Conservation (phyloP, 1,140 invertebrate genomes). For the Papilio polyxenes region DNA sequence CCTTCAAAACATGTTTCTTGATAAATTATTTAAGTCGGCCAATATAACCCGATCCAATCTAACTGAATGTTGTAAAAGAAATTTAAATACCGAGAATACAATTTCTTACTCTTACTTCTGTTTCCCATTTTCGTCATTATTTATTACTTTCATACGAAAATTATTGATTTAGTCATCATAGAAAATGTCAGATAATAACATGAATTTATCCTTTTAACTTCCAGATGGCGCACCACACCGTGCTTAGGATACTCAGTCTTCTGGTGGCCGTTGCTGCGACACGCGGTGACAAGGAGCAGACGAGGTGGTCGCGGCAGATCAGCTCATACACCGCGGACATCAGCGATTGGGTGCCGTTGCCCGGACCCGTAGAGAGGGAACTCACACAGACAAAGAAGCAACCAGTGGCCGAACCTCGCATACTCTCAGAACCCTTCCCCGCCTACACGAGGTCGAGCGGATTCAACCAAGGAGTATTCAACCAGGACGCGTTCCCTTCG, state of each 20-base stretch:
- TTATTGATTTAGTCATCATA: background rate
- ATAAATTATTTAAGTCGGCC: constrained; percentile 15
- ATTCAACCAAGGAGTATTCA: constrained; percentile 62
- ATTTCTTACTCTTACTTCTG: background rate
- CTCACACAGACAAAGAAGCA: constrained; percentile 66
- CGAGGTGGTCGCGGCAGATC: constrained; percentile 79
- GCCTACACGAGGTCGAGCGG: constrained; percentile 67
- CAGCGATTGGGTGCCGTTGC: constrained; percentile 73
- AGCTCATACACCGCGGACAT: constrained; percentile 74
- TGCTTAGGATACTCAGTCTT: constrained; percentile 62
- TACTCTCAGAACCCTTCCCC: constrained; percentile 79
- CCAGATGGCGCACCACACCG: constrained; percentile 65
- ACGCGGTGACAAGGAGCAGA: constrained; percentile 77
- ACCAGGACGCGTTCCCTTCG: constrained; percentile 64
- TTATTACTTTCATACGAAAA: background rate
- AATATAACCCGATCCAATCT: background rate
- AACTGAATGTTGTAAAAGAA: constrained; percentile 11
- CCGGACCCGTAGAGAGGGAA: constrained; percentile 60
- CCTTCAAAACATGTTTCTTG: constrained; percentile 22
- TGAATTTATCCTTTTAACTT: constrained; percentile 39
- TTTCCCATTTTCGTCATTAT: background rate
- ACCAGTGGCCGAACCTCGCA: constrained; percentile 77
- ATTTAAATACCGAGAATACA: background rate
- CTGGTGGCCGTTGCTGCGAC: constrained; percentile 74
- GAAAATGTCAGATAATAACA: background rate